These are phyloP conservation scores for Corapipo altera DNA, from an alignment of 2,113 vertebrate genomes.

Conservation along the genomic window DNA sequence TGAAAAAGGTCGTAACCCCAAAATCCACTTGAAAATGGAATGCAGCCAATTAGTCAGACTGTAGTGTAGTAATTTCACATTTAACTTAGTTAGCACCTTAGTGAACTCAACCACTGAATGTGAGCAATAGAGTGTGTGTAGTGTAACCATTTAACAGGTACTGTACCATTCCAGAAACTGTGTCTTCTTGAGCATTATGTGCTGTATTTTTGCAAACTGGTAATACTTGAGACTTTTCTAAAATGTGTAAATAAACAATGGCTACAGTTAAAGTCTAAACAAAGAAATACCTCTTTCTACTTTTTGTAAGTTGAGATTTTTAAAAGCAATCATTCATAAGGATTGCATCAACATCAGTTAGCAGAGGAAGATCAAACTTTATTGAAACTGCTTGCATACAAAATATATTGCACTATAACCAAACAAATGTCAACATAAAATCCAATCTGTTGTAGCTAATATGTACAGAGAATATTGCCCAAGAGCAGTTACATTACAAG, in stretches of 20 bases:
- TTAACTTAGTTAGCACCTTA: slow-evolving; percentile 77
- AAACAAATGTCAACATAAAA: slow-evolving; percentile 98
- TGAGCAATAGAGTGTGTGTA: slow-evolving; percentile 68
- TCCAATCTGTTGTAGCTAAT: slow-evolving; percentile 94
- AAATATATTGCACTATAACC: slow-evolving; percentile 99
- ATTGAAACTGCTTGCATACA: slow-evolving; percentile 99
- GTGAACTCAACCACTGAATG: slow-evolving; percentile 67
- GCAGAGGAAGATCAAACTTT: slow-evolving; percentile 97
- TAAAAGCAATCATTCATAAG: slow-evolving; percentile 83
- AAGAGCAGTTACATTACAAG: slow-evolving; percentile 96
- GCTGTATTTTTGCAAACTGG: slow-evolving; percentile 38
- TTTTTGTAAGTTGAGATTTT: slow-evolving; percentile 61
- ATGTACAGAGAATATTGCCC: slow-evolving; percentile 98
- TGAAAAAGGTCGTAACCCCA: slow-evolving; percentile 66
- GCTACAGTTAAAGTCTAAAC: slow-evolving; percentile 69
- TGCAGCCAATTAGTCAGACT: slow-evolving; percentile 64
- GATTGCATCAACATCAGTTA: slow-evolving; percentile 81
- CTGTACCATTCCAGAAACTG: slow-evolving; percentile 50
- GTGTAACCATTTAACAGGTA: slow-evolving; percentile 56
- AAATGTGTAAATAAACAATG: slow-evolving; percentile 62
- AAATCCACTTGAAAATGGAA: slow-evolving; percentile 69
- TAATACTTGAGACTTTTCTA: slow-evolving; percentile 54
- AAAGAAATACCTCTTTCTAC: slow-evolving; percentile 53
- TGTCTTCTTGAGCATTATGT: slow-evolving; percentile 51
- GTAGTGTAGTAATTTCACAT: slow-evolving; percentile 73